A percentile compares a stretch with the other conserved stretches of the same genome.
Conservation (phyloP, 2,888 invertebrate genomes). For the Drosophila ochracea region DNA sequence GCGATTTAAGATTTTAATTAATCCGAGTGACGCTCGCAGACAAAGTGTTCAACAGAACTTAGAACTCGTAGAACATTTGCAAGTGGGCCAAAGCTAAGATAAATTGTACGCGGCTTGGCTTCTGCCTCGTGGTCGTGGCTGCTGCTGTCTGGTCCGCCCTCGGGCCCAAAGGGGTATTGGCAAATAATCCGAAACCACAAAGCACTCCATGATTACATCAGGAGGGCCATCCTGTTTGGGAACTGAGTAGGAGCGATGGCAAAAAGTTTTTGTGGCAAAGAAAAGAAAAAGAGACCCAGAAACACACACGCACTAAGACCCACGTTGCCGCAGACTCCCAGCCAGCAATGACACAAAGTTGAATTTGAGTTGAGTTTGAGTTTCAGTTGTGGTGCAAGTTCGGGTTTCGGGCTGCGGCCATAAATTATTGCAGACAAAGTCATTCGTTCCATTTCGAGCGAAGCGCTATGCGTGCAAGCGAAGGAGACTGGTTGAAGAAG, state of each 20-base stretch:
- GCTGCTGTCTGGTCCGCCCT: not conserved
- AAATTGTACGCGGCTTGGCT: constrained; percentile 15
- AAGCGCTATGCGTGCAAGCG: constrained; percentile 53
- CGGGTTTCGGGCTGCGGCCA: constrained; percentile 60
- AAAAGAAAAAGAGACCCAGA: constrained; percentile 5
- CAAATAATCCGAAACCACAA: constrained; percentile 73
- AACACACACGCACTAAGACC: constrained; percentile 5
- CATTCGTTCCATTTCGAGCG: constrained; percentile 80
- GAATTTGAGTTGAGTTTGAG: constrained; percentile 63
- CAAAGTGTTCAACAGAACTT: constrained; percentile 58
- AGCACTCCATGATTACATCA: constrained; percentile 43
- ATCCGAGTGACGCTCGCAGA: constrained; percentile 48
- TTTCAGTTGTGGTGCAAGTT: constrained; percentile 57
- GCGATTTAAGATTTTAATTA: constrained; percentile 71
- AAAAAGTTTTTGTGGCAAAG: constrained; percentile 55
- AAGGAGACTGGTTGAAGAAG: constrained; percentile 16
- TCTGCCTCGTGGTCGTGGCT: constrained; percentile 7
- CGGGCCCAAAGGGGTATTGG: constrained; percentile 53
- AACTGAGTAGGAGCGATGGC: constrained; percentile 36
- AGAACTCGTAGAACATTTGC: constrained; percentile 23
- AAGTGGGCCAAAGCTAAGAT: constrained; percentile 30
- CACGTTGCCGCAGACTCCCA: constrained; percentile 34
- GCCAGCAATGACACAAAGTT: constrained; percentile 68
- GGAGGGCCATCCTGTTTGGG: constrained; percentile 8
- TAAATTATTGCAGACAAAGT: constrained; percentile 83